These are phyloP conservation scores for Arion vulgaris DNA, from an alignment of 1,140 invertebrate species.

Conservation along the genomic window DNA sequence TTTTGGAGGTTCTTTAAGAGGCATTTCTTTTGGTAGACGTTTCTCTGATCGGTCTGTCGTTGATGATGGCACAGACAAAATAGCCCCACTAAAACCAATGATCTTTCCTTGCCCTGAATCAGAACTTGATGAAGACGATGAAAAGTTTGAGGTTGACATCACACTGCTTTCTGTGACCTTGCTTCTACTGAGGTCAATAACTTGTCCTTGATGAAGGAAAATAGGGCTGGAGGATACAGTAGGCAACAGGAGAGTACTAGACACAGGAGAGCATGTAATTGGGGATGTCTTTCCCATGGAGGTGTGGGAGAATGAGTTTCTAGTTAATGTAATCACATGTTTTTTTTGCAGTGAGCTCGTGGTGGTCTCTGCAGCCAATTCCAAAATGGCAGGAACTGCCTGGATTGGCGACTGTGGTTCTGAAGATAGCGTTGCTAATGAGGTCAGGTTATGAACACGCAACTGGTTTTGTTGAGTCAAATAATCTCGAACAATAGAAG, in stretches of 20 bases:
- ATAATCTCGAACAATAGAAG: background rate
- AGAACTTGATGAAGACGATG: background rate
- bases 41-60: background rate
- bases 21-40: background rate
- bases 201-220: constrained; percentile 18
- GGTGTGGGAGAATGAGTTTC: background rate
- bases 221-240: background rate
- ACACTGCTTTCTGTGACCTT: background rate
- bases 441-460: background rate
- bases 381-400: background rate
- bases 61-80: constrained; percentile 20
- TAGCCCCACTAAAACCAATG: constrained; percentile 34
- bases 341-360: background rate
- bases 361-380: background rate
- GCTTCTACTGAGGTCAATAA: constrained; percentile 5
- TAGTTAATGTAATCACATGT: background rate
- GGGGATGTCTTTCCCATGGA: background rate
- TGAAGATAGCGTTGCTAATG: background rate
- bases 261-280: background rate
- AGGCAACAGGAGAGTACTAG: background rate
- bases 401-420: background rate
- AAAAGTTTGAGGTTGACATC: background rate
- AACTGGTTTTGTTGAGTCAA: constrained; percentile 4
- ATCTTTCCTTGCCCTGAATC: background rate
- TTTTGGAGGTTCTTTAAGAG: background rate